phyloP scores from a whole-genome alignment of 2,797 vertebrate species.

The Valencia hispanica region DNA sequence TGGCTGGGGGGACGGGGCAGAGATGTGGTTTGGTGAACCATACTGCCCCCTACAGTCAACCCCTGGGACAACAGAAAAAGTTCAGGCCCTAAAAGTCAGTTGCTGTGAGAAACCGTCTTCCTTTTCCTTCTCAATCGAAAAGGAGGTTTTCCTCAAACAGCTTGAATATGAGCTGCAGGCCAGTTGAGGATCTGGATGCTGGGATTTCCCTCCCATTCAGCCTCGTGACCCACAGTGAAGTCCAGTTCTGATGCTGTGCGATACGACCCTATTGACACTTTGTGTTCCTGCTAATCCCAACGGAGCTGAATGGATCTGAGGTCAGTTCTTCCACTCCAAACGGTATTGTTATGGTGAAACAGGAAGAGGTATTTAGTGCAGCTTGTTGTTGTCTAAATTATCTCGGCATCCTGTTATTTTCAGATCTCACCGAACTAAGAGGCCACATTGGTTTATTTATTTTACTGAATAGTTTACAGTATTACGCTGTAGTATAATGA shows the following conservation, averaged over 20 bases:
- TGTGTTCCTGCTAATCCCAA: not conserved
- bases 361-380: not conserved
- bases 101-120: too few relatives aligned
- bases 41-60: constrained; percentile 76
- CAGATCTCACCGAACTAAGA: not conserved
- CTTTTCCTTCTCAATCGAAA: not conserved
- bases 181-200: not conserved
- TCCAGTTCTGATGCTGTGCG: constrained; percentile 10
- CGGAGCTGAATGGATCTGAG: not conserved
- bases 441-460: too few relatives aligned
- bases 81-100: not conserved
- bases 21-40: constrained; percentile 62
- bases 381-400: constrained; percentile 8
- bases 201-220: constrained; percentile 8
- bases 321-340: not conserved
- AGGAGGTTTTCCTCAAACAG: not conserved
- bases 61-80: constrained; percentile 38
- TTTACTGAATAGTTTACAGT: too few relatives aligned
- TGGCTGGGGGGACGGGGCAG: not conserved
- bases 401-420: not conserved
- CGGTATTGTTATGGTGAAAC: not conserved
- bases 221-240: constrained; percentile 3
- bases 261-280: not conserved
- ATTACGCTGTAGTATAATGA: not conserved
- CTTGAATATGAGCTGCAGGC: not conserved